These are phyloP conservation scores for Ibidorhyncha struthersii DNA, from an alignment of 2,113 vertebrate genomes.

Conservation along the genomic window DNA sequence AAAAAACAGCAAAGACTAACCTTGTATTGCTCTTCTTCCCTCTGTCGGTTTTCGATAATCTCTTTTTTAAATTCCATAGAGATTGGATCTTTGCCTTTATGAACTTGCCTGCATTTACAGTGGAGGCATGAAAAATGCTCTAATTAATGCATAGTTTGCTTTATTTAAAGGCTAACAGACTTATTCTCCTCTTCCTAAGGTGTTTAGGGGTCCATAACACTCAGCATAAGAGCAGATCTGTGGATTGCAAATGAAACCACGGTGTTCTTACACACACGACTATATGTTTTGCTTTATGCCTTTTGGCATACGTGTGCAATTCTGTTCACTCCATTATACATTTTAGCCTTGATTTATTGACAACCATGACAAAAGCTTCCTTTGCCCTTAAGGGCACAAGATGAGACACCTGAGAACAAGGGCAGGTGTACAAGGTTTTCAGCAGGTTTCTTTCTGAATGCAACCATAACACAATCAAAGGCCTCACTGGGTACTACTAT, in stretches of 20 bases:
- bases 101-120: conserved; percentile 79
- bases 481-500: rapidly evolving
- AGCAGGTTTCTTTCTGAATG: neutral
- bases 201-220: neutral
- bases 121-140: neutral
- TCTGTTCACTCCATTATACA: neutral
- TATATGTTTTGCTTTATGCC: neutral
- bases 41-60: conserved; percentile 76
- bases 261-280: neutral
- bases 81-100: conserved; percentile 80
- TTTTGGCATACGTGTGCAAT: neutral
- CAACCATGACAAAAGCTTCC: neutral
- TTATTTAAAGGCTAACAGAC: neutral
- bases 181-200: neutral
- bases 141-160: neutral
- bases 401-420: neutral
- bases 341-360: neutral
- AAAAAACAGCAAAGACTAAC: conserved; percentile 63
- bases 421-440: neutral
- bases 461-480: neutral
- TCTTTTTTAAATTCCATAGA: conserved; percentile 69
- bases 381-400: neutral
- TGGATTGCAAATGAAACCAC: neutral
- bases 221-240: neutral
- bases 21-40: conserved; percentile 73